Evolutionary conservation across 2,797 vertebrate genomes (phyloP).

Genomic region (Diceros bicornis): DNA sequence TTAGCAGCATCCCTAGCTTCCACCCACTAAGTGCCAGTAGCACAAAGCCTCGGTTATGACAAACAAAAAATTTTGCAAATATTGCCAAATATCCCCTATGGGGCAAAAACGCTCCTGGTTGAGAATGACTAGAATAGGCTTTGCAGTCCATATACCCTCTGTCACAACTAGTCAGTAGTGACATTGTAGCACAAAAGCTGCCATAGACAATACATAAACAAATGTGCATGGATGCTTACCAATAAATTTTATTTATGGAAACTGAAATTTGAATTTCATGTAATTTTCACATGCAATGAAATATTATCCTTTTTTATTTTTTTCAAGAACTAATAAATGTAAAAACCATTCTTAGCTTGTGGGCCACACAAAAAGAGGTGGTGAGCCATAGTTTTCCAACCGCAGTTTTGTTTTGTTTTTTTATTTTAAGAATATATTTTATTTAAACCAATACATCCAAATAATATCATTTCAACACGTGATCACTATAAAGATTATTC

Average conservation of each 20-base stretch:
- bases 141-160: neutral
- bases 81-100: neutral
- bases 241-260: no score
- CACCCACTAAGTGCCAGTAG: neutral
- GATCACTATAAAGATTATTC: neutral
- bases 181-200: neutral
- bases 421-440: neutral
- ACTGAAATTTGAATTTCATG: neutral
- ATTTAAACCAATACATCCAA: neutral
- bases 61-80: neutral
- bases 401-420: neutral
- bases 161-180: neutral
- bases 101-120: neutral
- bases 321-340: neutral
- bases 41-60: neutral
- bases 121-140: neutral
- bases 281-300: neutral
- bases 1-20: neutral
- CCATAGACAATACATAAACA: neutral
- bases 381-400: neutral
- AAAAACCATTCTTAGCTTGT: neutral
- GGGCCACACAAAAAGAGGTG: neutral
- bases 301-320: neutral
- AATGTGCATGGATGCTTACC: no score
- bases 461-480: no score